Conservation (phyloP, 2,888 invertebrate genomes). For the Drosophila prolongata region DNA sequence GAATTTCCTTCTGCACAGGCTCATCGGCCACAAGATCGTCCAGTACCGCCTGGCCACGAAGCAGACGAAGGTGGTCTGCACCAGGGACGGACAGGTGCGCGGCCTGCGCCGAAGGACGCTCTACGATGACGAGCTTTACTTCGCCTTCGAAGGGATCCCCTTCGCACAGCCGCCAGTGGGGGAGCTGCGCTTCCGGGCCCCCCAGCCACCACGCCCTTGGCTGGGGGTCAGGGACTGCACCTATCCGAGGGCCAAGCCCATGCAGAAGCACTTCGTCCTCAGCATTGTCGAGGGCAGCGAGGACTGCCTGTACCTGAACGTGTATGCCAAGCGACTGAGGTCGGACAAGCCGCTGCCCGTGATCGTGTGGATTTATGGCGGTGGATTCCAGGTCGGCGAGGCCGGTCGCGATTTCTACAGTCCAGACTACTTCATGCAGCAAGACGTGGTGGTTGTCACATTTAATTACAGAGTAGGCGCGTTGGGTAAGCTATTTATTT, state of each 20-base stretch:
- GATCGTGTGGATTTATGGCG: slow-evolving; percentile 85
- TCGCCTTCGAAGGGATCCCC: slow-evolving; percentile 76
- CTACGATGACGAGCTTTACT: slow-evolving; percentile 68
- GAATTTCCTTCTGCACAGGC: slow-evolving; percentile 41
- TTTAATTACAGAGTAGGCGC: slow-evolving; percentile 85
- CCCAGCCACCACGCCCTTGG: slow-evolving; percentile 83
- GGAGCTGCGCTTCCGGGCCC: slow-evolving; percentile 81
- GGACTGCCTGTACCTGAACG: slow-evolving; percentile 85
- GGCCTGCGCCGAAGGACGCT: slow-evolving; percentile 73
- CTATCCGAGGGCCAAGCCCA: slow-evolving; percentile 69
- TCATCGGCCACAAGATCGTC: slow-evolving; percentile 71
- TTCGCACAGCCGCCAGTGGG: slow-evolving; percentile 84
- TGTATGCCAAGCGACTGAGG: slow-evolving; percentile 75
- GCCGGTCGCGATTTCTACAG: slow-evolving; percentile 79
- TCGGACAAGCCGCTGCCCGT: slow-evolving; percentile 79
- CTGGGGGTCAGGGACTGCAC: slow-evolving; percentile 83
- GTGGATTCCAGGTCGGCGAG: slow-evolving; percentile 84
- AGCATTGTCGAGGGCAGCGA: slow-evolving; percentile 84
- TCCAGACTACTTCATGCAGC: slow-evolving; percentile 84
- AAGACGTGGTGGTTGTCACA: slow-evolving; percentile 84
- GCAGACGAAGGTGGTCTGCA: slow-evolving; percentile 66
- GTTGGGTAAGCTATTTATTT: slow-evolving; percentile 69
- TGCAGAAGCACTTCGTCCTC: slow-evolving; percentile 75
- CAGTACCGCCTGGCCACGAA: slow-evolving; percentile 74
- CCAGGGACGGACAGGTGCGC: slow-evolving; percentile 71